These are phyloP conservation scores for Eudemis profundana DNA, from an alignment of 2,888 invertebrate genomes.

Conservation along the genomic window DNA sequence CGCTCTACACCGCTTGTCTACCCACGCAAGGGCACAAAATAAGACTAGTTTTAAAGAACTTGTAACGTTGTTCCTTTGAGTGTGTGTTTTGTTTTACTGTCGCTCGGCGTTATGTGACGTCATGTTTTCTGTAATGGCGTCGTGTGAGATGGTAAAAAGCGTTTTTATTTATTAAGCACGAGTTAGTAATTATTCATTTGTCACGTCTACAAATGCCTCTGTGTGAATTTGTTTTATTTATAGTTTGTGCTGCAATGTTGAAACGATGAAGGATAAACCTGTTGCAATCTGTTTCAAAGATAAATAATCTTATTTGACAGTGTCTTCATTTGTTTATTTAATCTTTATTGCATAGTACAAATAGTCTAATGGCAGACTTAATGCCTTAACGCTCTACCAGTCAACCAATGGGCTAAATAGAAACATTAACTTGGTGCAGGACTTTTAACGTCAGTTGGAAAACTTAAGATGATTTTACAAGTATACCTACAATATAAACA, in stretches of 20 bases:
- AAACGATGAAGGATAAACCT: background rate
- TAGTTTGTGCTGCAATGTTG: background rate
- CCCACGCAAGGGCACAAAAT: background rate
- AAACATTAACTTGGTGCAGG: too few species aligned
- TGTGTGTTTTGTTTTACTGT: slow-evolving; percentile 7
- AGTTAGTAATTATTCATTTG: slow-evolving; percentile 10
- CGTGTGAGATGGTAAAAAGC: background rate
- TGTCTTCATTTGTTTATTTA: too few species aligned
- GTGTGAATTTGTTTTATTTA: slow-evolving; percentile 2
- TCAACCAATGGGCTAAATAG: too few species aligned
- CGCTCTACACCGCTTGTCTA: slow-evolving; percentile 13
- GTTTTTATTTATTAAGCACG: slow-evolving; percentile 3
- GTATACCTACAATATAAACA: too few species aligned
- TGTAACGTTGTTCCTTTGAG: slow-evolving; percentile 4
- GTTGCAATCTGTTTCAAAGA: background rate
- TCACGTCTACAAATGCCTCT: slow-evolving; percentile 5
- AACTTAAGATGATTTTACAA: too few species aligned
- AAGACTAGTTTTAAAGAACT: background rate
- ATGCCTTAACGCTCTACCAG: too few species aligned
- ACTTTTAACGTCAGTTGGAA: too few species aligned
- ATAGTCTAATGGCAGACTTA: too few species aligned
- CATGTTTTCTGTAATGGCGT: slow-evolving; percentile 5
- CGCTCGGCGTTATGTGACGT: slow-evolving; percentile 14
- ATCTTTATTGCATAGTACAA: too few species aligned
- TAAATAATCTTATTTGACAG: background rate